phyloP scores from a whole-genome alignment of 1,140 invertebrate species.

The Bombus haemorrhoidalis region DNA sequence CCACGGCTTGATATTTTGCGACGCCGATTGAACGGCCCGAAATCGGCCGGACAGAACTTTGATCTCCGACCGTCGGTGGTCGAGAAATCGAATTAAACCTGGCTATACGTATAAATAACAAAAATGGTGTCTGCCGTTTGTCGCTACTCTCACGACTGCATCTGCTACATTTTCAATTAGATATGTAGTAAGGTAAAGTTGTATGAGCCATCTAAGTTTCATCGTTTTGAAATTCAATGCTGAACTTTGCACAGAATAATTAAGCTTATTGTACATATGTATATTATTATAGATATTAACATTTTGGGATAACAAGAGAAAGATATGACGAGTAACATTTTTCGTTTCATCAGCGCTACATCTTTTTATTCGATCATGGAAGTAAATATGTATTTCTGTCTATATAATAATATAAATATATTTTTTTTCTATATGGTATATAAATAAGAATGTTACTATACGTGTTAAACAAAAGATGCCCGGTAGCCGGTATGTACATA shows the following conservation, averaged over 20 bases:
- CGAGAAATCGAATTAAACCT: conserved; percentile 58
- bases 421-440: not conserved
- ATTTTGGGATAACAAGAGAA: not conserved
- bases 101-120: conserved; percentile 60
- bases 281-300: too few relatives aligned
- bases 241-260: too few relatives aligned
- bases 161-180: conserved; percentile 20
- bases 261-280: too few relatives aligned
- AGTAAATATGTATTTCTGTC: too few relatives aligned
- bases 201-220: not conserved
- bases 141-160: not conserved
- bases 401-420: too few relatives aligned
- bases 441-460: too few relatives aligned
- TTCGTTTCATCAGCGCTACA: too few relatives aligned
- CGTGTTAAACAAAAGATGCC: not conserved
- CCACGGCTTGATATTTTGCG: conserved; percentile 55
- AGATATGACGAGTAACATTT: not conserved
- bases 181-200: not conserved
- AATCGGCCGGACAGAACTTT: conserved; percentile 56
- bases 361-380: not conserved
- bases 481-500: too few relatives aligned
- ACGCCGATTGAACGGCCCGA: conserved; percentile 39
- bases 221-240: too few relatives aligned
- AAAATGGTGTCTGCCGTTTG: conserved; percentile 32
- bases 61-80: conserved; percentile 43